These are phyloP conservation scores for Ficedula albicollis DNA, from an alignment of 2,797 vertebrate species.

Conservation along the genomic window DNA sequence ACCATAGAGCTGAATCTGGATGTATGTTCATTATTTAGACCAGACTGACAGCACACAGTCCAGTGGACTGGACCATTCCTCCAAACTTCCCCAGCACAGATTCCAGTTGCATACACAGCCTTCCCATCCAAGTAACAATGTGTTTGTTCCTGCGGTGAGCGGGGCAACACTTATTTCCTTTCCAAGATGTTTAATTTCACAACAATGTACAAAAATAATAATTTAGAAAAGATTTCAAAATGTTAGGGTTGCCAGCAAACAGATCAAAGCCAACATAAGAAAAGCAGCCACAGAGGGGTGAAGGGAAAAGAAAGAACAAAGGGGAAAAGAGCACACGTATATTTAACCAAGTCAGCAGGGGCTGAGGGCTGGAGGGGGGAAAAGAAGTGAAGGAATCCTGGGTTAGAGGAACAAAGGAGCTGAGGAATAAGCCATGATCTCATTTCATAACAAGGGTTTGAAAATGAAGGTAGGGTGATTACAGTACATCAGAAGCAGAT, in stretches of 20 bases:
- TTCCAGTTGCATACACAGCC: not conserved
- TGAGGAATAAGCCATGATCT: not conserved
- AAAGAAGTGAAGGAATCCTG: not conserved
- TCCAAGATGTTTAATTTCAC: not conserved
- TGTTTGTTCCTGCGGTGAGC: not conserved
- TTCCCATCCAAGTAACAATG: not conserved
- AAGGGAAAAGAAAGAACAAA: constrained; percentile 10
- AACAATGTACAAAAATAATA: not conserved
- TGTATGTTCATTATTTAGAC: not conserved
- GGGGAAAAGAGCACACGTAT: not conserved
- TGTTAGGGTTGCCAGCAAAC: not conserved
- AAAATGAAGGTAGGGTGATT: constrained; percentile 3
- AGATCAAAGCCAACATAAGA: constrained; percentile 7
- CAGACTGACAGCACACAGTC: not conserved
- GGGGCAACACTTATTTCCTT: not conserved
- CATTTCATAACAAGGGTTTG: not conserved
- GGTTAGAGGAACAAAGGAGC: not conserved
- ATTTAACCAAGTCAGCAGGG: constrained; percentile 2
- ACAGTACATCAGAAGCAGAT: not conserved
- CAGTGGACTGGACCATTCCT: not conserved
- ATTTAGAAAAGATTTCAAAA: not conserved
- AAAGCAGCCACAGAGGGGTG: not conserved
- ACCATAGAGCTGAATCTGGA: not conserved
- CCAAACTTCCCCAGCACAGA: not conserved
- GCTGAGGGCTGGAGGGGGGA: not conserved